Evolutionary conservation across 2,797 vertebrate genomes (phyloP), one percentile per base, ranked within the genome.

Genomic region (Carapus acus): DNA sequence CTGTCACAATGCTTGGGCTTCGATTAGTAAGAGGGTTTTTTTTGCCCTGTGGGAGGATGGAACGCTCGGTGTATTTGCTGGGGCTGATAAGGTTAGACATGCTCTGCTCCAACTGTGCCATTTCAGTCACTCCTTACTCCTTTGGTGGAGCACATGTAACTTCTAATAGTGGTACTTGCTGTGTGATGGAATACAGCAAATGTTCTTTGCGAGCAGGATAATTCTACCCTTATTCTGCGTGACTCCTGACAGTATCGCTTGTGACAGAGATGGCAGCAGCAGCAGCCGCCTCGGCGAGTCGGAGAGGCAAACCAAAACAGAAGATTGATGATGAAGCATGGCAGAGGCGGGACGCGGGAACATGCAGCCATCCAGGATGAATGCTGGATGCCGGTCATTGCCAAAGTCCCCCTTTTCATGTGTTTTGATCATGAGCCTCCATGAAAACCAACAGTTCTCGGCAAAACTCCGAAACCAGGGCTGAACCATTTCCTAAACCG

Each of bases 401-500:
- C 72, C 70, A 75, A 68, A 67, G 44, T 43, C 24, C 18, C 33
- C 23, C 38, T 54, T 76, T 77, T 81, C 81, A 74, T 73, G 79
- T 74, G 77, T 83, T 84, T 77, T 78, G 53, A 80, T 79, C 79
- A 71, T 52, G 71, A 83, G 71, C 62, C 73, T 69, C 74, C 15
- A 57, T 65, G 76, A 81, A 82, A 79, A 66, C 69, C 67, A 55
- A 76, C 42, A 68, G 80, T 83, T 82, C 67, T 69, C 50, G 66
- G 76, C 71, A 83, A 67, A 77, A 74, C 77, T 76, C 67, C 17
- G 61, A 85, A 72, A 71, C 78, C 73, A 22, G 74, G 71, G 67
- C 72, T 78, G 78, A 85, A 74, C 69, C 81, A 79, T 88, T 89
- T 87, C 83, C 82, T 80, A 76, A 83, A 86, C 84, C 76, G 80